These are phyloP conservation scores for Ischnus inquisitorius DNA, from an alignment of 2,888 invertebrate species.

Conservation along the genomic window DNA sequence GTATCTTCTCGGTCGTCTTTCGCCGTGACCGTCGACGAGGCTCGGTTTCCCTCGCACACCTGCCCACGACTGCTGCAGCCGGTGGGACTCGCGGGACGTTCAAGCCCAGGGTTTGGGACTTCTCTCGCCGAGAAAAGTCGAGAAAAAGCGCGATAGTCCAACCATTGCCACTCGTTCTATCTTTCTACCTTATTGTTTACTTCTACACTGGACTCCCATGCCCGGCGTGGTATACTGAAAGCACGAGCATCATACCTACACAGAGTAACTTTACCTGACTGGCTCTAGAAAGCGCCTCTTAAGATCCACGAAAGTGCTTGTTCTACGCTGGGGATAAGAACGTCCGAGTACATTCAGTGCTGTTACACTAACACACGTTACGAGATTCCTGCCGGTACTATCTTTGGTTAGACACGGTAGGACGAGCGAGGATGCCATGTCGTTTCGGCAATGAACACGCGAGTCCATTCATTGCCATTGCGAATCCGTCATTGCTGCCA, in stretches of 20 bases:
- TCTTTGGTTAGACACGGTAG: not conserved
- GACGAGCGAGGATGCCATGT: not conserved
- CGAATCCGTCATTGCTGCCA: not conserved
- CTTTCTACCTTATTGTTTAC: conserved; percentile 59
- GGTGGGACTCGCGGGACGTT: not conserved
- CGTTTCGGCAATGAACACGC: not conserved
- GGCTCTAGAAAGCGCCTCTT: conserved; percentile 7
- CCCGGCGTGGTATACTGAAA: conserved; percentile 7
- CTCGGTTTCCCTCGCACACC: conserved; percentile 20
- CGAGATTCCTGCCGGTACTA: not conserved
- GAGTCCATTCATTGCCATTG: not conserved
- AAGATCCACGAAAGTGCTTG: conserved; percentile 52
- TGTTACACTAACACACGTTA: conserved; percentile 43
- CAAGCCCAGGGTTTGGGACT: not conserved
- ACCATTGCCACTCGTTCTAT: conserved; percentile 38
- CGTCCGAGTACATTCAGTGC: conserved; percentile 44
- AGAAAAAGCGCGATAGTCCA: conserved; percentile 13
- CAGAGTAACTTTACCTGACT: conserved; percentile 4
- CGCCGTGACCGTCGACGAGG: conserved; percentile 6
- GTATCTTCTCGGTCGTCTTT: conserved; percentile 32
- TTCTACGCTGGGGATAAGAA: conserved; percentile 47
- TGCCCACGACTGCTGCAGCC: not conserved
- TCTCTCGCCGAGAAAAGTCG: conserved; percentile 42
- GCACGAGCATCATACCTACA: conserved; percentile 19
- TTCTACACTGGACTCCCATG: conserved; percentile 33